phyloP scores from a whole-genome alignment of 2,888 invertebrate species.

The Tinea pellionella region DNA sequence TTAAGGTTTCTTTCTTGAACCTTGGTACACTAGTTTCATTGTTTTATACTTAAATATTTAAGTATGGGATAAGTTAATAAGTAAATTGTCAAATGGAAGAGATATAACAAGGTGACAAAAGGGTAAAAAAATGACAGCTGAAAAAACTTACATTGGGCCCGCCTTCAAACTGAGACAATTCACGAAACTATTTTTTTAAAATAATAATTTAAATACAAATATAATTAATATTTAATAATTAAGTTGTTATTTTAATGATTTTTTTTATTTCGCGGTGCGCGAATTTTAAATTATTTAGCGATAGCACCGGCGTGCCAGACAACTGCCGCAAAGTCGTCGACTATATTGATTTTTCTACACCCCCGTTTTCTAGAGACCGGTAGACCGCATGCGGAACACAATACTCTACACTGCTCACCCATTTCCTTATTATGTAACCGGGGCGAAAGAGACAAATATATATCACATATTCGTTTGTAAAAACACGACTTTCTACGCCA shows the following conservation, averaged over 20 bases:
- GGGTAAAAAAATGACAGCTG: conserved; percentile 14
- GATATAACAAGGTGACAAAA: conserved; percentile 13
- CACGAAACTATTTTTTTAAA: background rate
- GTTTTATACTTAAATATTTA: too few species aligned
- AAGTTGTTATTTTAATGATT: background rate
- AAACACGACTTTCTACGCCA: conserved; percentile 41
- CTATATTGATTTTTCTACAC: conserved; percentile 62
- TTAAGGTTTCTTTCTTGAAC: background rate
- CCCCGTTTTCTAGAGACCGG: conserved; percentile 26
- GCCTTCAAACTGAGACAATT: background rate
- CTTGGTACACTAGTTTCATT: background rate
- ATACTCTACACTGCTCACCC: conserved; percentile 54
- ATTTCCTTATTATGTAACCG: conserved; percentile 62
- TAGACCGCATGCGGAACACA: conserved; percentile 59
- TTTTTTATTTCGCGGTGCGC: background rate
- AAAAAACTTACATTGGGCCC: background rate
- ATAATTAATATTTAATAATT: background rate
- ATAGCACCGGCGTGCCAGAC: conserved; percentile 56
- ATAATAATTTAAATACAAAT: background rate
- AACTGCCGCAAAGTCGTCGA: conserved; percentile 60
- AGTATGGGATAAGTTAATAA: too few species aligned
- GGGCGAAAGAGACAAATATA: conserved; percentile 41
- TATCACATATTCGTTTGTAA: conserved; percentile 32
- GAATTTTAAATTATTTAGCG: conserved; percentile 31
- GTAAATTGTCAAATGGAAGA: background rate